Evolutionary conservation across 1,140 invertebrate species (phyloP).

Genomic region (Belonocnema kinseyi): DNA sequence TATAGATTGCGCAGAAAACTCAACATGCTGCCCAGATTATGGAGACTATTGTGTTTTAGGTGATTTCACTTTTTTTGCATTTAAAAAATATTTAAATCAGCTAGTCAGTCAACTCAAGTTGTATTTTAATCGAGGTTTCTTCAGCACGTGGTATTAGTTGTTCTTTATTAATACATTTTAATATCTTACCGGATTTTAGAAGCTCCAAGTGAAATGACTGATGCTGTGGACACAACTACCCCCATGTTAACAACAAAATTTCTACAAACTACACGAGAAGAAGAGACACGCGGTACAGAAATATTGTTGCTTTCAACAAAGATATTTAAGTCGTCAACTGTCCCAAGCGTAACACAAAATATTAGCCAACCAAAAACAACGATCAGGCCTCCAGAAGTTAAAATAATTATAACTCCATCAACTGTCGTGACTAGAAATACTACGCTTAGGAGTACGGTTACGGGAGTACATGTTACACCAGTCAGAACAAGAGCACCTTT

Average conservation of each 20-base stretch:
- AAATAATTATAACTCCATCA: too few relatives aligned
- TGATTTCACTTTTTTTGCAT: conserved; percentile 42
- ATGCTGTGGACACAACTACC: not conserved
- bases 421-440: not conserved
- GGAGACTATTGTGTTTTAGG: conserved; percentile 70
- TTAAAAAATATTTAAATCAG: not conserved
- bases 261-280: not conserved
- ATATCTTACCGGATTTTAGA: not conserved
- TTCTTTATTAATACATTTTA: not conserved
- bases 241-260: not conserved
- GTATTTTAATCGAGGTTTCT: too few relatives aligned
- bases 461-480: not conserved
- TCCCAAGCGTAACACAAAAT: too few relatives aligned
- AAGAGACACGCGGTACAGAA: not conserved
- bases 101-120: not conserved
- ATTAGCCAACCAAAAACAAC: too few relatives aligned
- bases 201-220: not conserved
- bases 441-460: not conserved
- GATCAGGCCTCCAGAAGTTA: too few relatives aligned
- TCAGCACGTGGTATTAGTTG: too few relatives aligned
- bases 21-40: conserved; percentile 73
- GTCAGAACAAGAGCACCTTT: not conserved
- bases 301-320: not conserved
- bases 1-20: conserved; percentile 68
- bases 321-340: too few relatives aligned